Base-by-base conservation (phyloP, 2,113 vertebrate species). In the Polypterus senegalus region DNA sequence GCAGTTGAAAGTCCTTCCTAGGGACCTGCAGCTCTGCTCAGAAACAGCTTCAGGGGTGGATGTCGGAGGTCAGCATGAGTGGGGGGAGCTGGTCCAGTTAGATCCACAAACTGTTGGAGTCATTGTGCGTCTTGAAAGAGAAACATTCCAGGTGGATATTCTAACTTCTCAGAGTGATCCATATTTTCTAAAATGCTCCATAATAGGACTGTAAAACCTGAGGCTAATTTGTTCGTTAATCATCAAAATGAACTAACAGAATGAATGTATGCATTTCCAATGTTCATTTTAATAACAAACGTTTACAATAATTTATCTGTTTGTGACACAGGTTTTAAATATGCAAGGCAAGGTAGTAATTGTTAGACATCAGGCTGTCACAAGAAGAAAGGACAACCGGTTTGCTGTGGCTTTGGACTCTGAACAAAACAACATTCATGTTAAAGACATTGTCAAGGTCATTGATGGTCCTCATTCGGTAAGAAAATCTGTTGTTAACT, bases 381-480 rank as follows among this genome's bases (percentile, higher is more conserved):
- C 87, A 65, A 75, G 92, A 51, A 86, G 92, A 70, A 97, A 96
- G 74, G 92, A 97, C 84, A 97, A 95, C 71, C 92, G 92, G 48
- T 96, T 94, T 0, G 93, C 93, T 0, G 91, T 95, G 49, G 92
- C 93, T 1, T 76, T 97, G 46, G 94, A 97, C 81, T 97, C 94
- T 0, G 94, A 97, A 71, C 92, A 97, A 76, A 97, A 97, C 79
- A 96, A 93, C 75, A 97, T 97, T 69, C 94, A 97, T 0, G 90
- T 94, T 47, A 96, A 94, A 65, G 94, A 97, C 74, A 94, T 97
- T 0, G 92, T 97, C 6, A 97, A 97, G 66, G 94, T 97, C 74
- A 97, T 97, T 2, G 94, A 97, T 0, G 94, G 94, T 9, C 92
- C 94, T 0, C 93, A 95, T 67, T 96, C 91, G 4, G 93, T 97